Percentiles rank a stretch among this genome's conserved stretches.
Evolutionary conservation across 1,140 invertebrate species (phyloP).

Genomic region (Macrobrachium rosenbergii): DNA sequence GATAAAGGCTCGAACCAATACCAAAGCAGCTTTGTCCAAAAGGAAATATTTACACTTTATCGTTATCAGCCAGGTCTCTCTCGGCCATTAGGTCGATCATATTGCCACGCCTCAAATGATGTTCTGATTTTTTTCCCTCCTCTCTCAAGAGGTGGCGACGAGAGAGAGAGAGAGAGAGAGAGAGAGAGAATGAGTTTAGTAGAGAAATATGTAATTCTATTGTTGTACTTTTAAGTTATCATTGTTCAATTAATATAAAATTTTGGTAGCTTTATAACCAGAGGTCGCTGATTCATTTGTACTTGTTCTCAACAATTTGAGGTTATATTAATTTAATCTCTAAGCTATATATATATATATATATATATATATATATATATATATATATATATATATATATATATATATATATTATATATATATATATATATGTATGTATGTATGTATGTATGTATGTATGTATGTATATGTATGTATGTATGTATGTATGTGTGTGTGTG

Average conservation of each 20-base stretch:
- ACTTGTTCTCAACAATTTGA: background rate
- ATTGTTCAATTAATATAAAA: background rate
- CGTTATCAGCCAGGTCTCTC: too few species aligned
- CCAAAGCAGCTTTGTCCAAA: too few species aligned
- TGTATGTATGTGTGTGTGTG: background rate
- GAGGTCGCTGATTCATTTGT: too few species aligned
- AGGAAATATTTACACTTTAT: too few species aligned
- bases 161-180: conserved; percentile 26
- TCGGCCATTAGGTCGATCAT: background rate
- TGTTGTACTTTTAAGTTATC: background rate
- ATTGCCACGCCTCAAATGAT: conserved; percentile 13
- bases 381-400: conserved; percentile 9
- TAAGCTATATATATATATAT: conserved; percentile 16
- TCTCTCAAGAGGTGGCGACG: background rate
- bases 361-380: conserved; percentile 26
- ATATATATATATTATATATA: background rate
- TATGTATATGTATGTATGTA: background rate
- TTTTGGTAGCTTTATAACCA: too few species aligned
- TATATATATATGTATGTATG: background rate
- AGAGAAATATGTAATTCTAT: background rate
- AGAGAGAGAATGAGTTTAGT: conserved; percentile 3
- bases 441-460: background rate
- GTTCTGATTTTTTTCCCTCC: background rate
- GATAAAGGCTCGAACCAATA: too few species aligned
- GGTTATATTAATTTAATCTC: background rate